Conservation (phyloP, 2,888 invertebrate species). For the Himalopsyche tibetana region DNA sequence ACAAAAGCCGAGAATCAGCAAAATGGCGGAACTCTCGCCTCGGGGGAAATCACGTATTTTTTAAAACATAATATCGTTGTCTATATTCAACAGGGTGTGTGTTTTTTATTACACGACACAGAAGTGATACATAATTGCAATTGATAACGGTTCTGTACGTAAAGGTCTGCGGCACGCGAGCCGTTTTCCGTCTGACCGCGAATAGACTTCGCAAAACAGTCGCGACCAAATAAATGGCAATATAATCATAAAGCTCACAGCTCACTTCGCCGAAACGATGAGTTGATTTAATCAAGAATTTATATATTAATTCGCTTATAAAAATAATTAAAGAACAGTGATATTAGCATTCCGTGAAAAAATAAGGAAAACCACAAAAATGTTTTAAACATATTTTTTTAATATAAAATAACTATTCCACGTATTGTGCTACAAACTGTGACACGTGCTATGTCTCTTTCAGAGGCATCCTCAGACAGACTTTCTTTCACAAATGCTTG, state of each 20-base stretch:
- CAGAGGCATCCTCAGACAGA: no score
- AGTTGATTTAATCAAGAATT: no score
- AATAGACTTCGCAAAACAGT: neutral
- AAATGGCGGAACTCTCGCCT: neutral
- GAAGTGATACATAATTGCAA: slow-evolving; percentile 25
- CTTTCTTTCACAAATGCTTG: no score
- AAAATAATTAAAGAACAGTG: no score
- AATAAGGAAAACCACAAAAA: no score
- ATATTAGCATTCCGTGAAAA: no score
- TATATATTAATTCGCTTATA: no score
- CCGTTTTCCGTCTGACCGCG: slow-evolving; percentile 14
- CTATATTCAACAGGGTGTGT: slow-evolving; percentile 14
- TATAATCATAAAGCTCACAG: neutral
- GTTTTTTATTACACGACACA: slow-evolving; percentile 9
- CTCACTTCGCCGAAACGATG: neutral
- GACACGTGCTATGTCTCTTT: no score
- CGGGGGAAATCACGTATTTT: neutral
- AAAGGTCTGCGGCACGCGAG: slow-evolving; percentile 9
- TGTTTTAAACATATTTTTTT: no score
- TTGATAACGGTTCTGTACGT: slow-evolving; percentile 6
- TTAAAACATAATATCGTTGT: neutral
- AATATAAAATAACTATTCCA: no score
- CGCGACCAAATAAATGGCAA: neutral
- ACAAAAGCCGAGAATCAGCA: no score
- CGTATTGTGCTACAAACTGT: no score